Evolutionary conservation across 2,113 vertebrate genomes (phyloP).

Genomic region (Pelusios castaneus): DNA sequence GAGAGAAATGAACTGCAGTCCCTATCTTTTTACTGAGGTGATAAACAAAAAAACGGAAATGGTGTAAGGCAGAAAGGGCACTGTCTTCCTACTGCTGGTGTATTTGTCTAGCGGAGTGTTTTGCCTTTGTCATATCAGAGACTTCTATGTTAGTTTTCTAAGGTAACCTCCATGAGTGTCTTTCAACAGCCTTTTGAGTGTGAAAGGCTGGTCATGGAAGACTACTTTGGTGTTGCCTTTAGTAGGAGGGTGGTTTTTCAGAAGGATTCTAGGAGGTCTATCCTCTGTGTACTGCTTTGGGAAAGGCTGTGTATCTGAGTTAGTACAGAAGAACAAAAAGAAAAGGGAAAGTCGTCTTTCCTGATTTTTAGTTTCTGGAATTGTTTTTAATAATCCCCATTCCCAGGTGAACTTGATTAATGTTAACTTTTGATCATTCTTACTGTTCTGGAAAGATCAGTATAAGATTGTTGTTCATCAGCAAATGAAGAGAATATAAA

Average conservation of each 20-base stretch:
- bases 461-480: neutral
- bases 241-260: neutral
- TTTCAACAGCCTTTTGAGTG: neutral
- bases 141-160: neutral
- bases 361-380: neutral
- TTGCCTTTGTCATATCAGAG: neutral
- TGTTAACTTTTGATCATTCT: neutral
- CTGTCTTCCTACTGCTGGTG: neutral
- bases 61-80: neutral
- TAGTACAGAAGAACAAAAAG: accelerated
- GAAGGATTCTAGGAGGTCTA: neutral
- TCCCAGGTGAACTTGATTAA: neutral
- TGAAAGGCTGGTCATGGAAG: neutral
- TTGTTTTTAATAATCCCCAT: neutral
- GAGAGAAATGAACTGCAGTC: neutral
- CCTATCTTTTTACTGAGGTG: accelerated
- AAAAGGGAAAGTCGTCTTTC: accelerated
- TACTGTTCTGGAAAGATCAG: neutral
- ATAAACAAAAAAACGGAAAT: too few species aligned
- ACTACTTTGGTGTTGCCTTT: neutral
- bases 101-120: neutral
- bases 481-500: too few species aligned
- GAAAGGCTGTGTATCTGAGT: neutral
- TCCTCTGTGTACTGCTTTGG: neutral
- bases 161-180: neutral